These are phyloP conservation scores for Willisornis vidua DNA, from an alignment of 2,113 vertebrate species.

Conservation along the genomic window DNA sequence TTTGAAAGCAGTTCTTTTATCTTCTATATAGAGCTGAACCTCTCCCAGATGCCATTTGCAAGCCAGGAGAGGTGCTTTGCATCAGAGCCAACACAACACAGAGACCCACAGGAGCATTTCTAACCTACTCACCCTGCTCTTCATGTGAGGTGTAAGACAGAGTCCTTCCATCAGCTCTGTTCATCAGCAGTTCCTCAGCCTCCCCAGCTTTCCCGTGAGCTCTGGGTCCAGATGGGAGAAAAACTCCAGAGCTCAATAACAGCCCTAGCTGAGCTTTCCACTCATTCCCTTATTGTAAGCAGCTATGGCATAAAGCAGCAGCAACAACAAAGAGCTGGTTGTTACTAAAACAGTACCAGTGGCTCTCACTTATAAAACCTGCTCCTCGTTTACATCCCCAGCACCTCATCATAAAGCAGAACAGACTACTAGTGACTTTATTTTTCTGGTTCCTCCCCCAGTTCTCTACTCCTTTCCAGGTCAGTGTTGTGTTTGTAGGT, in stretches of 20 bases:
- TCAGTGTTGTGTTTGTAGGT: background rate
- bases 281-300: background rate
- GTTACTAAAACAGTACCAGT: background rate
- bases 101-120: background rate
- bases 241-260: background rate
- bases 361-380: background rate
- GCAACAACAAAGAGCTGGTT: background rate
- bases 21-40: background rate
- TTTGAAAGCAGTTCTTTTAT: constrained; percentile 6
- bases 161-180: background rate
- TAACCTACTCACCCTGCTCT: background rate
- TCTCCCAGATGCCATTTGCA: background rate
- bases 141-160: background rate
- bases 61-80: background rate
- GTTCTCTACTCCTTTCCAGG: background rate
- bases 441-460: background rate
- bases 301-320: background rate
- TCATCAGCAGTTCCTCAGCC: background rate
- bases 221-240: background rate
- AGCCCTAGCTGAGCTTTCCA: background rate
- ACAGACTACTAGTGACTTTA: background rate
- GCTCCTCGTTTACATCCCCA: background rate
- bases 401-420: background rate
- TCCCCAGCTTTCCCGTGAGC: background rate
- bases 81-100: background rate